Conservation (phyloP, 2,888 invertebrate species). For the Margaritifera margaritifera region DNA sequence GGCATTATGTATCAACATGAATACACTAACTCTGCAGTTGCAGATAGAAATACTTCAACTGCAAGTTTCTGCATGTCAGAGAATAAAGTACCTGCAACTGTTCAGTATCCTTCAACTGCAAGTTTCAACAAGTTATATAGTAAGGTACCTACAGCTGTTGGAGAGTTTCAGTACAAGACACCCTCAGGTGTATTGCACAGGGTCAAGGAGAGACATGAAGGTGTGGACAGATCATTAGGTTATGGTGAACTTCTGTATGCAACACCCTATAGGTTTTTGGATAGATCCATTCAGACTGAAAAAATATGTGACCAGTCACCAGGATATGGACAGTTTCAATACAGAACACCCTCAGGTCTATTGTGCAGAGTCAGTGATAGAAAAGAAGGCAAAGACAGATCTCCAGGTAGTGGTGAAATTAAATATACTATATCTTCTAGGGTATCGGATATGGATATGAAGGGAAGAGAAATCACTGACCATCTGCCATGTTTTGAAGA, state of each 20-base stretch:
- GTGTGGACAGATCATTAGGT: not conserved
- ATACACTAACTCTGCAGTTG: too few species aligned
- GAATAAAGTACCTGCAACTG: too few species aligned
- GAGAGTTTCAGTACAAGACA: conserved; percentile 6
- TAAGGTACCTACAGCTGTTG: not conserved
- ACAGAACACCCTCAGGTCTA: conserved; percentile 10
- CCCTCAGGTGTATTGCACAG: conserved; percentile 10
- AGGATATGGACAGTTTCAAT: not conserved
- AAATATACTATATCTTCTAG: conserved; percentile 7
- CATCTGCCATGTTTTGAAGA: not conserved
- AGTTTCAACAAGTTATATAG: too few species aligned
- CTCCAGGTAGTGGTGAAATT: not conserved
- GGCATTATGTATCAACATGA: too few species aligned
- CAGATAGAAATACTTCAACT: too few species aligned
- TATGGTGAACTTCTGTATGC: conserved; percentile 1
- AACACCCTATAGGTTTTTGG: conserved; percentile 11
- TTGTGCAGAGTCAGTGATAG: not conserved
- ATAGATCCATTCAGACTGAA: conserved; percentile 1
- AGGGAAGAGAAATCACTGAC: not conserved
- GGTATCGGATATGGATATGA: conserved; percentile 6
- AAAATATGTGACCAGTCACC: too few species aligned
- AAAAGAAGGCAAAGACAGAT: not conserved
- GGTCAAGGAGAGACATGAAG: not conserved
- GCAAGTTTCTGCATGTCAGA: too few species aligned
- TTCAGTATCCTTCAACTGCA: too few species aligned